These are phyloP conservation scores for Cistogaster globosa DNA, from an alignment of 2,888 invertebrate genomes.

Conservation along the genomic window DNA sequence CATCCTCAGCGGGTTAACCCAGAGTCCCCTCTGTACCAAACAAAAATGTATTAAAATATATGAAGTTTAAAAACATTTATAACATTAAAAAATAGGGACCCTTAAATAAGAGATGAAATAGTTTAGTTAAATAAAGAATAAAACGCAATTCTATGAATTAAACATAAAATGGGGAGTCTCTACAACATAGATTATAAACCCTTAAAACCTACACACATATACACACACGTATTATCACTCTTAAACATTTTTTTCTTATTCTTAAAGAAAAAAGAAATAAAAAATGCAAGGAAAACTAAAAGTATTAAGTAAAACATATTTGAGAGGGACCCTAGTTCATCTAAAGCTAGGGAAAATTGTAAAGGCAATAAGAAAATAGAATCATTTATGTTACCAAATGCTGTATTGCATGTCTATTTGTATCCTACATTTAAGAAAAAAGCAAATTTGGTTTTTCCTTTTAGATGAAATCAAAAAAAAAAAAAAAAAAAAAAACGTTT, in stretches of 20 bases:
- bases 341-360: slow-evolving; percentile 14
- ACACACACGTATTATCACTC: neutral
- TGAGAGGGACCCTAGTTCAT: slow-evolving; percentile 44
- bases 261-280: slow-evolving; percentile 11
- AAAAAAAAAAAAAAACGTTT: no score
- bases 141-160: slow-evolving; percentile 63
- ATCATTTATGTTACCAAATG: slow-evolving; percentile 59
- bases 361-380: slow-evolving; percentile 45
- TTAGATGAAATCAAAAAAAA: no score
- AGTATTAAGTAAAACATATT: slow-evolving; percentile 6
- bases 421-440: slow-evolving; percentile 39
- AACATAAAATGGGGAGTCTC: slow-evolving; percentile 45
- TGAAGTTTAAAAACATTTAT: slow-evolving; percentile 58
- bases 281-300: slow-evolving; percentile 29
- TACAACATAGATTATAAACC: slow-evolving; percentile 12
- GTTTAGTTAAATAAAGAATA: slow-evolving; percentile 51
- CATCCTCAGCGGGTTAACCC: slow-evolving; percentile 13
- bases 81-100: slow-evolving; percentile 52
- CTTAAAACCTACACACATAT: neutral
- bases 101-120: slow-evolving; percentile 54
- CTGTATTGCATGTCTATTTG: slow-evolving; percentile 66
- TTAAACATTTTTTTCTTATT: slow-evolving; percentile 8
- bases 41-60: slow-evolving; percentile 22
- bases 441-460: no score
- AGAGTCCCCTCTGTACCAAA: neutral